Conservation (phyloP, 2,113 vertebrate species). For the Ginglymostoma cirratum region DNA sequence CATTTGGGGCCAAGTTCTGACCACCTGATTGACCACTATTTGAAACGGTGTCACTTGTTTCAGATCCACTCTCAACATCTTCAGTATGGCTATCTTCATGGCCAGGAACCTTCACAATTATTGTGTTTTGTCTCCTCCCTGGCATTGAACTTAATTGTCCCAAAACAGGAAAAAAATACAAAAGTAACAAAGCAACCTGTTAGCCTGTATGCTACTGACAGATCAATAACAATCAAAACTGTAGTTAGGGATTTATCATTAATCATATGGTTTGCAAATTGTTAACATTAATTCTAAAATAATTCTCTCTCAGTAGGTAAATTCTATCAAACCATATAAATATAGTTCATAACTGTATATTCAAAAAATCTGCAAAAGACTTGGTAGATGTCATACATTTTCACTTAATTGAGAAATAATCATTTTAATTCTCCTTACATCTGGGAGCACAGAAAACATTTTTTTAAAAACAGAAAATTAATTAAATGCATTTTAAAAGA, state of each 20-base stretch:
- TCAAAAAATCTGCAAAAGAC: neutral
- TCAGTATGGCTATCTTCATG: constrained; percentile 87
- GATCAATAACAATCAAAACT: neutral
- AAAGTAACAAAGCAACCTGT: neutral
- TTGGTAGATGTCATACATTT: neutral
- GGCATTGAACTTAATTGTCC: constrained; percentile 63
- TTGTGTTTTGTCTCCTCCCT: constrained; percentile 85
- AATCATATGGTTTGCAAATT: neutral
- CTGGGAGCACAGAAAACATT: neutral
- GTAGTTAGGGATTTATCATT: neutral
- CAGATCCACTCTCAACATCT: constrained; percentile 88
- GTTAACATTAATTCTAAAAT: neutral
- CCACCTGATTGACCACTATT: constrained; percentile 70
- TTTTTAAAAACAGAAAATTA: neutral
- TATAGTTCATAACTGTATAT: neutral
- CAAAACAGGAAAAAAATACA: constrained; percentile 22
- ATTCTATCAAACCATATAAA: neutral
- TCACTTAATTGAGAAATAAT: neutral
- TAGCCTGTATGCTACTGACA: neutral
- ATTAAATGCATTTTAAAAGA: neutral
- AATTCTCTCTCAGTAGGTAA: neutral
- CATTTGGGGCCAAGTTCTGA: constrained; percentile 76
- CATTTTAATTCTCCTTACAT: neutral
- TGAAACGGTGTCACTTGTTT: constrained; percentile 87
- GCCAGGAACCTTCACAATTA: constrained; percentile 86